Percentiles rank a stretch among this genome's conserved stretches.
Evolutionary conservation across 2,113 vertebrate species (phyloP).

Genomic region (Alces alces): DNA sequence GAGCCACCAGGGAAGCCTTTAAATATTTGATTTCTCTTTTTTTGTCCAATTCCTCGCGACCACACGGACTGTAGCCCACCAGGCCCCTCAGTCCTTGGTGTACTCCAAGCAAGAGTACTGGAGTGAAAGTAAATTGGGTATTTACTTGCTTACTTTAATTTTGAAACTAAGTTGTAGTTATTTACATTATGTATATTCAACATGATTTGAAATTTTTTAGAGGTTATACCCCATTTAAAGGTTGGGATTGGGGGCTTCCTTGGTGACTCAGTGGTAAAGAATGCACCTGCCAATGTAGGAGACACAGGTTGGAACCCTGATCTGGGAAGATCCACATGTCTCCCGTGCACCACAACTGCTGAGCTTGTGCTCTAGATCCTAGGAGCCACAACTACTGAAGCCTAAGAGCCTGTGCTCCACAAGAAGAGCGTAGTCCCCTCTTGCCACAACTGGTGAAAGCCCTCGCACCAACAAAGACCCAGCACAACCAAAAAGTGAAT

Average conservation of each 20-base stretch:
- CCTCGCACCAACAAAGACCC: background rate
- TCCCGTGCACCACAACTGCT: accelerated
- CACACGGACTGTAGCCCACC: background rate
- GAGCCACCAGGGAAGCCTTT: background rate
- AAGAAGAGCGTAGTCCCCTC: background rate
- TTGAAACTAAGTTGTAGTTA: background rate
- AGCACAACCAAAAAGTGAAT: background rate
- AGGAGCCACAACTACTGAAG: background rate
- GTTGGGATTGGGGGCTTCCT: background rate
- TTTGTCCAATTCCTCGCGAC: accelerated
- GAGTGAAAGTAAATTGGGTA: background rate
- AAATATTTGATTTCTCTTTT: background rate
- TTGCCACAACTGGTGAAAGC: background rate
- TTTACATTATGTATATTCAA: background rate
- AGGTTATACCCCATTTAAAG: background rate
- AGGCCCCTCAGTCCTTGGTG: background rate
- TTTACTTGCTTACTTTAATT: background rate
- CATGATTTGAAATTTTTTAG: background rate
- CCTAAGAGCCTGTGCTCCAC: background rate
- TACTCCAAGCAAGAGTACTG: background rate
- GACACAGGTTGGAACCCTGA: background rate
- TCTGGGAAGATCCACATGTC: background rate
- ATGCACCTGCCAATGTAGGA: background rate
- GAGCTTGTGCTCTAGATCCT: background rate
- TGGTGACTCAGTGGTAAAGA: background rate